Conservation (phyloP, 2,888 invertebrate genomes). For the Cheilosia soror region DNA sequence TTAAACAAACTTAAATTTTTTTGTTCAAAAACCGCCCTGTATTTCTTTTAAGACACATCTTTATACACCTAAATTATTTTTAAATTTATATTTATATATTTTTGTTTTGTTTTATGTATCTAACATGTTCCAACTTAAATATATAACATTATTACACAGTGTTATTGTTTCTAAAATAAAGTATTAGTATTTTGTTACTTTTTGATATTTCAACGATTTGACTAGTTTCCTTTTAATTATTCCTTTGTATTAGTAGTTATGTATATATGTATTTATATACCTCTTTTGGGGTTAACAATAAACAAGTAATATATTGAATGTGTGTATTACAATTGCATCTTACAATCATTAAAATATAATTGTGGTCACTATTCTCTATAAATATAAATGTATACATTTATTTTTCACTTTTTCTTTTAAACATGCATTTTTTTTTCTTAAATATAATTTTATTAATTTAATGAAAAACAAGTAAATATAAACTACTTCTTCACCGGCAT, state of each 20-base stretch:
- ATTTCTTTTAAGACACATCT: conserved; percentile 73
- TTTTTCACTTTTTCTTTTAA: background rate
- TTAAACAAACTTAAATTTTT: background rate
- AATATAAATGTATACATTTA: conserved; percentile 27
- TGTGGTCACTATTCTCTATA: conserved; percentile 27
- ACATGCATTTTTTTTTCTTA: background rate
- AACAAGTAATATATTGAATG: conserved; percentile 59
- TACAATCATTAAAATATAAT: conserved; percentile 22
- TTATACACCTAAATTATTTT: conserved; percentile 58
- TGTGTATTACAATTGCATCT: conserved; percentile 57
- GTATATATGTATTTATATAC: conserved; percentile 13
- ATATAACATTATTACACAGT: conserved; percentile 59
- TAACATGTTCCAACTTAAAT: conserved; percentile 24
- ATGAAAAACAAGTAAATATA: conserved; percentile 40
- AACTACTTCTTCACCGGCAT: conserved; percentile 64
- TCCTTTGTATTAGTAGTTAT: conserved; percentile 66
- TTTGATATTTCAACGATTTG: conserved; percentile 72
- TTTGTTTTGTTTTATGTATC: conserved; percentile 8
- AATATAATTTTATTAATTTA: conserved; percentile 5
- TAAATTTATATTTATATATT: conserved; percentile 19
- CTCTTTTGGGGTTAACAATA: conserved; percentile 55
- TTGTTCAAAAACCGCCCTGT: conserved; percentile 73
- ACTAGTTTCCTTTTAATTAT: conserved; percentile 69
- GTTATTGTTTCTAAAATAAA: conserved; percentile 41
- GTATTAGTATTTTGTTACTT: conserved; percentile 62